Evolutionary conservation across 2,797 vertebrate species (phyloP), one percentile per base, ranked within the genome.

Genomic region (Uromys caudimaculatus): DNA sequence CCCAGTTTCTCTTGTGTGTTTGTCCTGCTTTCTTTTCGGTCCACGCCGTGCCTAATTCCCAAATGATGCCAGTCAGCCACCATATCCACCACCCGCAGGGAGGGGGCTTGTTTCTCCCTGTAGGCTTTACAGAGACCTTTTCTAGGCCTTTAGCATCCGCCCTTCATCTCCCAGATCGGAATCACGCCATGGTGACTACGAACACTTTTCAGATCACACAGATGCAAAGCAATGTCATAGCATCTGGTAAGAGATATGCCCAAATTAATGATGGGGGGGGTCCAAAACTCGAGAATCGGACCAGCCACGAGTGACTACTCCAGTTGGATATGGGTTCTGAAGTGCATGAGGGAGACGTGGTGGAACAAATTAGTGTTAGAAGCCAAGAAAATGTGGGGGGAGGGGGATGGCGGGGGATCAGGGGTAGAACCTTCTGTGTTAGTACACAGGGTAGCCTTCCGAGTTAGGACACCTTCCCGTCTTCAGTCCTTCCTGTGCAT

Each of bases 61-160:
- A 23, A 17, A 13, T 50, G 29, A n/a, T 23, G 69, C 58, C 58
- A 58, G 56, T 60, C 14, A 58, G 21, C 54, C 19, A 13, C 86
- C 32, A 19, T 7, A 47, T 62, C 76, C 6, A 29, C 89, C n/a
- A 50, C 9, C 38, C 3, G 19, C 79, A 69, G 69, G 54, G 50
- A 83, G 96, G n/a, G 90, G 75, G 13, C 47, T 50, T 41, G 9
- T 76, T 95, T 67, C 79, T 92, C 89, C 47, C 56, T 71, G 32
- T 78, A 64, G 84, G 77, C 13, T 38, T 90, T 93, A 89, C 12
- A 44, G 69, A 83, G 62, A 58, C n/a, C 16, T 67, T 86, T 29
- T 27, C 35, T 41, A 0, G 27, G 82, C 44, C 41, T 60, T 71
- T 56, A 54, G 35, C 21, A 90, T 50, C 44, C 5, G 2, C n/a